Evolutionary conservation across 2,113 vertebrate species (phyloP).

Genomic region (Tricholaema leucomelas): DNA sequence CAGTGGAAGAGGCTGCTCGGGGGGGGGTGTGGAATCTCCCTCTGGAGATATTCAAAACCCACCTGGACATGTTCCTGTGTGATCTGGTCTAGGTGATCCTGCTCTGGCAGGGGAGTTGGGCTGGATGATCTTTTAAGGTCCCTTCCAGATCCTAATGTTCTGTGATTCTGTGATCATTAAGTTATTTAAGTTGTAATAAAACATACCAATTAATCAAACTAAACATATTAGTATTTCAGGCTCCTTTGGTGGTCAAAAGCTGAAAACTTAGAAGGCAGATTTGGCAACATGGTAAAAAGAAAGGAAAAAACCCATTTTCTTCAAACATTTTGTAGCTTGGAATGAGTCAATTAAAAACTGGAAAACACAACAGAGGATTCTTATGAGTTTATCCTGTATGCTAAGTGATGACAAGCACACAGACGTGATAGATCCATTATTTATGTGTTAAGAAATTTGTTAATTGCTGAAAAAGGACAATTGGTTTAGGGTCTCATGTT

Average conservation of each 20-base stretch:
- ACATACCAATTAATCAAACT: background rate
- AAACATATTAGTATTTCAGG: background rate
- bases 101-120: too few relatives aligned
- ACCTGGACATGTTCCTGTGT: too few relatives aligned
- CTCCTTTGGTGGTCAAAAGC: background rate
- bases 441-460: background rate
- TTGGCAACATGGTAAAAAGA: background rate
- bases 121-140: too few relatives aligned
- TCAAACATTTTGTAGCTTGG: background rate
- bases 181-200: background rate
- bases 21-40: too few relatives aligned
- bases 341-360: background rate
- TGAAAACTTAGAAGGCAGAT: background rate
- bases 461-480: background rate
- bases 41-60: too few relatives aligned
- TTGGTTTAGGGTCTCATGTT: background rate
- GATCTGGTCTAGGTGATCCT: too few relatives aligned
- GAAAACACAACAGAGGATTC: background rate
- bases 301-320: background rate
- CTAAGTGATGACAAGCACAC: background rate
- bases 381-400: background rate
- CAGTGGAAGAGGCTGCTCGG: too few relatives aligned
- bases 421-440: background rate
- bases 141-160: too few relatives aligned
- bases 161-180: background rate